Conservation (phyloP, 2,113 vertebrate species). For the Eretmochelys imbricata region DNA sequence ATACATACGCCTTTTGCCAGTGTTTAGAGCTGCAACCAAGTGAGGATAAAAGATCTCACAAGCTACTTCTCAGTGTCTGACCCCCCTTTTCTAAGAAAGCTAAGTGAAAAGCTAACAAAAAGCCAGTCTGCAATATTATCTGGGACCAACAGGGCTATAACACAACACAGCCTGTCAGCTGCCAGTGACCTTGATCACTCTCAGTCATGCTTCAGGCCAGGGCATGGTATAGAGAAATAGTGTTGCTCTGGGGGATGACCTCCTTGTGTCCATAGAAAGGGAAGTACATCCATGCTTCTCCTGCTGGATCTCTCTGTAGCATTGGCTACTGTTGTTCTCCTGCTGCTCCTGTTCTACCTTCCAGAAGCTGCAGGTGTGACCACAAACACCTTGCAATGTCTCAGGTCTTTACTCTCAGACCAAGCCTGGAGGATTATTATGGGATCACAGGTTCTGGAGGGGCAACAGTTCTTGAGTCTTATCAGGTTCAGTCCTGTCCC, state of each 20-base stretch:
- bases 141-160: too few relatives aligned
- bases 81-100: neutral
- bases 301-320: neutral
- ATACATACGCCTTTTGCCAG: neutral
- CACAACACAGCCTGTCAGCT: neutral
- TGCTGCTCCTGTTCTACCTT: neutral
- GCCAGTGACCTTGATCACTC: fast-evolving
- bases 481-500: neutral
- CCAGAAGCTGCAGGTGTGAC: neutral
- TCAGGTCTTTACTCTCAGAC: neutral
- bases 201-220: neutral
- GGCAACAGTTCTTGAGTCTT: neutral
- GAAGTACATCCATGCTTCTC: neutral
- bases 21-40: neutral
- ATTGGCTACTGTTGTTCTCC: neutral
- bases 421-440: neutral
- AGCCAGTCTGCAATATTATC: too few relatives aligned
- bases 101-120: neutral
- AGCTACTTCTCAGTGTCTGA: fast-evolving
- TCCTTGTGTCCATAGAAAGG: neutral
- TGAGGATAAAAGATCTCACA: neutral
- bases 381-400: neutral
- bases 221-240: neutral
- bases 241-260: neutral
- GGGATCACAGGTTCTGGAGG: neutral